These are phyloP conservation scores for Anoncus sp. DNA, from an alignment of 2,888 invertebrate species.

Conservation along the genomic window DNA sequence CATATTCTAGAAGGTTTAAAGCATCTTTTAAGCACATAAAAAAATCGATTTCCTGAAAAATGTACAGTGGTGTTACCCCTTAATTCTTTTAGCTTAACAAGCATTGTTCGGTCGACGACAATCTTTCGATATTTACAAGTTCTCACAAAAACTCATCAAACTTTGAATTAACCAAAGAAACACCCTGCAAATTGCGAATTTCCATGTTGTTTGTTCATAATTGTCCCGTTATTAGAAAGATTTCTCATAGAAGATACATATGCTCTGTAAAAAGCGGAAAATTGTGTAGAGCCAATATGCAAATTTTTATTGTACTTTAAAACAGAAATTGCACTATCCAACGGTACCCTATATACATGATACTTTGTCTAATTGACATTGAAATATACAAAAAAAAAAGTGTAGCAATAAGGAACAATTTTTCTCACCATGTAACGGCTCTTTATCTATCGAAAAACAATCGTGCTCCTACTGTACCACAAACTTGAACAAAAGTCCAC, in stretches of 20 bases:
- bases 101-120: no score
- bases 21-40: no score
- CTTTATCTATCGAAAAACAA: slow-evolving; percentile 9
- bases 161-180: neutral
- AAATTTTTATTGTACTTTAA: slow-evolving; percentile 6
- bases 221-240: neutral
- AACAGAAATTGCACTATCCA: neutral
- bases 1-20: no score
- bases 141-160: no score
- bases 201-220: neutral
- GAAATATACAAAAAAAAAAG: neutral
- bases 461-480: slow-evolving; percentile 7
- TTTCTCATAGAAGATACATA: neutral
- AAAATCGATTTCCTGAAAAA: no score
- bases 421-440: slow-evolving; percentile 4
- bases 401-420: neutral
- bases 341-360: neutral
- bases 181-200: neutral
- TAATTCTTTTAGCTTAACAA: no score
- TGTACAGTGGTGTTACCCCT: no score
- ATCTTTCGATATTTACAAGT: no score
- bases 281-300: neutral
- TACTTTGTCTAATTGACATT: neutral
- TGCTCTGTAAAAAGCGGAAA: neutral
- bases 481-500: slow-evolving; percentile 21